Conservation (phyloP, 2,888 invertebrate genomes). For the Polydrusus cervinus region DNA sequence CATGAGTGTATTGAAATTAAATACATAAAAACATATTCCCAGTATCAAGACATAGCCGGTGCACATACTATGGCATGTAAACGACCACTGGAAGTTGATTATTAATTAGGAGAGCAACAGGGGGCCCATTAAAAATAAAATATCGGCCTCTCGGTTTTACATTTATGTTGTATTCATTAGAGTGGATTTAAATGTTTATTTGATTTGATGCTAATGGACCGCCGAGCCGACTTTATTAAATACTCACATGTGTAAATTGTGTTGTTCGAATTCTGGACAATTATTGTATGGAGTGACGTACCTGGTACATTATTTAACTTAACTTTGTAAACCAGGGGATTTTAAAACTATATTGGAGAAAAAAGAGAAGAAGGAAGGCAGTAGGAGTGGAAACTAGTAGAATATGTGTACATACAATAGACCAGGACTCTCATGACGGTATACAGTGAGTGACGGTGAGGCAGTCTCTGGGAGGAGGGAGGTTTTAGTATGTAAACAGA, state of each 20-base stretch:
- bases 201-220: slow-evolving; percentile 37
- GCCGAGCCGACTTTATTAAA: slow-evolving; percentile 32
- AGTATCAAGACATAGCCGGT: slow-evolving; percentile 25
- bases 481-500: too few relatives aligned
- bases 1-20: not conserved
- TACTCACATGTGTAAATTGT: slow-evolving; percentile 22
- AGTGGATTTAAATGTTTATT: slow-evolving; percentile 33
- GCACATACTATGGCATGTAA: slow-evolving; percentile 35
- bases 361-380: too few relatives aligned
- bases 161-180: slow-evolving; percentile 32
- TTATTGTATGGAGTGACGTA: not conserved
- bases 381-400: too few relatives aligned
- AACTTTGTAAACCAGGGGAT: too few relatives aligned
- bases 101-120: slow-evolving; percentile 30
- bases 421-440: too few relatives aligned
- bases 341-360: too few relatives aligned
- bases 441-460: too few relatives aligned
- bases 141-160: slow-evolving; percentile 31
- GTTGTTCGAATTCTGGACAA: not conserved
- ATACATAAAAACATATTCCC: slow-evolving; percentile 3
- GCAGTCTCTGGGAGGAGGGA: too few relatives aligned
- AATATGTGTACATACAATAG: too few relatives aligned
- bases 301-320: too few relatives aligned
- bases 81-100: slow-evolving; percentile 37
- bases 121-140: slow-evolving; percentile 38